Percentiles rank a stretch among this genome's conserved stretches.
phyloP scores from a whole-genome alignment of 2,888 invertebrate genomes.

The Drosophila suboccidentalis region DNA sequence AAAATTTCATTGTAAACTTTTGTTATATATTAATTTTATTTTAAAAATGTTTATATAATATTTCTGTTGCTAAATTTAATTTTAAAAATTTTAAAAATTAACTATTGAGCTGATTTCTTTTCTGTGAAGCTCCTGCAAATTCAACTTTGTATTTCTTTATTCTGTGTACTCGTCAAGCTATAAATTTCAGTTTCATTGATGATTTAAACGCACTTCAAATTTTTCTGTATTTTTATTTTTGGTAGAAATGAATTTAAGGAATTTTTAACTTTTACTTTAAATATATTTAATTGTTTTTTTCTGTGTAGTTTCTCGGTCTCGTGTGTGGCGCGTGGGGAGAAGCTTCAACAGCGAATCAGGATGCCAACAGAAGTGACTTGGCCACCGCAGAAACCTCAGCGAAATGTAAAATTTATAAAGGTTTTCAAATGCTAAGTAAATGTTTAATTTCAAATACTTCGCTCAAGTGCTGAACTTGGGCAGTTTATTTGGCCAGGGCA shows the following conservation, averaged over 20 bases:
- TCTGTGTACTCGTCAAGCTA: not conserved
- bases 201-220: no score
- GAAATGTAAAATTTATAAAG: slow-evolving; percentile 74
- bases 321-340: slow-evolving; percentile 36
- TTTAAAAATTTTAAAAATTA: no score
- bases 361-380: slow-evolving; percentile 63
- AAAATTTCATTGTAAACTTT: no score
- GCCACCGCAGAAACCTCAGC: slow-evolving; percentile 82
- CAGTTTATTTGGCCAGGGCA: slow-evolving; percentile 80
- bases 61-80: not conserved
- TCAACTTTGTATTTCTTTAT: not conserved
- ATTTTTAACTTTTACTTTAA: not conserved
- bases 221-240: no score
- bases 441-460: not conserved
- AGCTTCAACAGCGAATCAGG: slow-evolving; percentile 28
- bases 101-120: not conserved
- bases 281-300: not conserved
- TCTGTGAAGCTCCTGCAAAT: no score
- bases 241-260: not conserved
- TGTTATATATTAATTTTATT: no score
- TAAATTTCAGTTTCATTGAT: no score
- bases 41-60: no score
- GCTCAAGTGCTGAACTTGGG: slow-evolving; percentile 85
- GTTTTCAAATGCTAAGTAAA: not conserved
- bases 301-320: slow-evolving; percentile 41